These are phyloP conservation scores for Phengaris alcon DNA, from an alignment of 2,888 invertebrate genomes.

Conservation along the genomic window DNA sequence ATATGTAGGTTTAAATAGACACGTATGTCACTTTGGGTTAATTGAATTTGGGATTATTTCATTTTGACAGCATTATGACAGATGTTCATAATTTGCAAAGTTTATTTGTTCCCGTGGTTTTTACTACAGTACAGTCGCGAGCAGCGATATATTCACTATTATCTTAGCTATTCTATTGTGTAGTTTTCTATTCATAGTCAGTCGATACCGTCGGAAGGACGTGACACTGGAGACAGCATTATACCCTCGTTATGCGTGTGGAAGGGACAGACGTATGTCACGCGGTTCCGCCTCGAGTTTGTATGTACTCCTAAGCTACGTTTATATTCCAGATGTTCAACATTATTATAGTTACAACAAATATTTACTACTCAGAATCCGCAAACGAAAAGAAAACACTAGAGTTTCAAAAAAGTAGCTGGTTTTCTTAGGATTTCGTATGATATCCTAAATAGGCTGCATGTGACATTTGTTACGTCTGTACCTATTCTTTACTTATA, in stretches of 20 bases:
- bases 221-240: slow-evolving; percentile 69
- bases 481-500: too few species aligned
- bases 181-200: slow-evolving; percentile 39
- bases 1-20: too few species aligned
- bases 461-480: too few species aligned
- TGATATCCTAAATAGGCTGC: too few species aligned
- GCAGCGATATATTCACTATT: slow-evolving; percentile 28
- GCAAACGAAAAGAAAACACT: not conserved
- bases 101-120: not conserved
- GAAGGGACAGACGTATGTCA: slow-evolving; percentile 64
- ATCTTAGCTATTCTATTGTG: slow-evolving; percentile 33
- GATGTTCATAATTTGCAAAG: not conserved
- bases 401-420: not conserved
- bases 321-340: slow-evolving; percentile 14
- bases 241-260: slow-evolving; percentile 59
- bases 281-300: slow-evolving; percentile 69
- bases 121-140: not conserved
- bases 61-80: too few species aligned
- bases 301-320: slow-evolving; percentile 52
- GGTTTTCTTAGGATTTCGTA: not conserved
- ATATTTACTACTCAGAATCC: not conserved
- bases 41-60: too few species aligned
- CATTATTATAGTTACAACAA: not conserved
- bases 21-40: too few species aligned
- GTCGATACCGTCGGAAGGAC: slow-evolving; percentile 67